Conservation (phyloP, 2,888 invertebrate species). For the Yponomeuta sedellus region DNA sequence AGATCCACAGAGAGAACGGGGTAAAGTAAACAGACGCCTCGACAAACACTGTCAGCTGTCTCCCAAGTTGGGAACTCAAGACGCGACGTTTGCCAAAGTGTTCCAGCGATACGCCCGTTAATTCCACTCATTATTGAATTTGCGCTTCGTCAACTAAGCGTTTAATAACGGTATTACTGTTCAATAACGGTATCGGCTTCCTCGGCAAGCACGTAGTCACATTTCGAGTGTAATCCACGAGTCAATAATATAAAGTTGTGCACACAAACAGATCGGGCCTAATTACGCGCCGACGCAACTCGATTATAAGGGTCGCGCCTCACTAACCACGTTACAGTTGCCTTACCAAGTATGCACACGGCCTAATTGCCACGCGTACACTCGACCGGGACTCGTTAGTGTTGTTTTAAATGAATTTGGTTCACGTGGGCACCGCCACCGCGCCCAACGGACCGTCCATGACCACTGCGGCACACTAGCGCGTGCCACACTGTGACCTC, state of each 20-base stretch:
- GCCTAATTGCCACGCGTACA: constrained; percentile 5
- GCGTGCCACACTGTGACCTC: no score
- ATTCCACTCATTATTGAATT: not conserved
- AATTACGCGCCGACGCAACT: not conserved
- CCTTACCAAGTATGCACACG: not conserved
- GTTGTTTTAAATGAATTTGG: not conserved
- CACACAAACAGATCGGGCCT: not conserved
- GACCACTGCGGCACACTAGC: no score
- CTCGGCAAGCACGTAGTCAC: not conserved
- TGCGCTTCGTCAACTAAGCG: not conserved
- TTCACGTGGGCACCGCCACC: not conserved
- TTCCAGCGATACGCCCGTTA: not conserved
- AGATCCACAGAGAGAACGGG: not conserved
- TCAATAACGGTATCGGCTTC: not conserved
- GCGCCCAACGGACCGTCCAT: not conserved
- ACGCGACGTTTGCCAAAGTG: no score
- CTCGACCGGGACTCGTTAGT: not conserved
- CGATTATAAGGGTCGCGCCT: constrained; percentile 6
- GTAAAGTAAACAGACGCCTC: not conserved
- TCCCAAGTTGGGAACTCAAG: not conserved
- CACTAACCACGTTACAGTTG: constrained; percentile 7
- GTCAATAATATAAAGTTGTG: not conserved
- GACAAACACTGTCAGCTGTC: not conserved
- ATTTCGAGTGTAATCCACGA: not conserved
- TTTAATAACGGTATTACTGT: not conserved